Evolutionary conservation across 1,140 invertebrate genomes (phyloP).

Genomic region (Megalopta genalis): DNA sequence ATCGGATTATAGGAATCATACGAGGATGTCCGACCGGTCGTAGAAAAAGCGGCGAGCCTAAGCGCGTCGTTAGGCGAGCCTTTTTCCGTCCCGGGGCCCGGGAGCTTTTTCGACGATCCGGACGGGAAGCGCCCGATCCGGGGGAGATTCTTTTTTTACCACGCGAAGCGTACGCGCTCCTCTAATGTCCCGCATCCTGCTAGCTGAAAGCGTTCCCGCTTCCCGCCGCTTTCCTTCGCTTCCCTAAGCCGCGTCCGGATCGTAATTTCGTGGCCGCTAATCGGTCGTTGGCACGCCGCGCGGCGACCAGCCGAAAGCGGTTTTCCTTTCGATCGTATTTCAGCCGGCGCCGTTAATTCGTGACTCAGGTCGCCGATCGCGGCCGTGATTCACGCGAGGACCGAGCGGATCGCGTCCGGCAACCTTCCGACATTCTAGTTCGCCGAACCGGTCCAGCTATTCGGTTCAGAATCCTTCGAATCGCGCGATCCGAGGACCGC

Average conservation of each 20-base stretch:
- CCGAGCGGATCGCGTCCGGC: slow-evolving; percentile 6
- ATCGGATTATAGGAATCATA: background rate
- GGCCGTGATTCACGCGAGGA: slow-evolving; percentile 22
- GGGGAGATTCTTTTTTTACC: slow-evolving; percentile 53
- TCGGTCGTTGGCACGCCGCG: background rate
- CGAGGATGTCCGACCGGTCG: background rate
- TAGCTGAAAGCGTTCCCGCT: slow-evolving; percentile 4
- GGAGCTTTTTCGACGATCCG: slow-evolving; percentile 36
- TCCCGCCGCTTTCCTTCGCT: background rate
- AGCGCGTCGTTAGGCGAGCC: background rate
- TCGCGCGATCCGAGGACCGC: slow-evolving; percentile 5
- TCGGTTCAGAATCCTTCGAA: slow-evolving; percentile 10
- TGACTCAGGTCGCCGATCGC: slow-evolving; percentile 17
- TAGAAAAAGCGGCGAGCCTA: background rate
- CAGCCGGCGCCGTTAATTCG: background rate
- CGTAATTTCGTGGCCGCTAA: slow-evolving; percentile 1
- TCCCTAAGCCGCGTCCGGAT: background rate
- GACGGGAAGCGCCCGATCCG: slow-evolving; percentile 8
- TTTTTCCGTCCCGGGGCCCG: background rate
- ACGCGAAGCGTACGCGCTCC: slow-evolving; percentile 2
- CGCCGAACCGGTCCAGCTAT: slow-evolving; percentile 8
- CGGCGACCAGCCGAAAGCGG: background rate
- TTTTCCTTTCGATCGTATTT: slow-evolving; percentile 13
- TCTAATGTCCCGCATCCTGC: slow-evolving; percentile 30
- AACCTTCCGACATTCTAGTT: slow-evolving; percentile 35